Conservation (phyloP, 2,797 vertebrate species). For the Falco concolor region DNA sequence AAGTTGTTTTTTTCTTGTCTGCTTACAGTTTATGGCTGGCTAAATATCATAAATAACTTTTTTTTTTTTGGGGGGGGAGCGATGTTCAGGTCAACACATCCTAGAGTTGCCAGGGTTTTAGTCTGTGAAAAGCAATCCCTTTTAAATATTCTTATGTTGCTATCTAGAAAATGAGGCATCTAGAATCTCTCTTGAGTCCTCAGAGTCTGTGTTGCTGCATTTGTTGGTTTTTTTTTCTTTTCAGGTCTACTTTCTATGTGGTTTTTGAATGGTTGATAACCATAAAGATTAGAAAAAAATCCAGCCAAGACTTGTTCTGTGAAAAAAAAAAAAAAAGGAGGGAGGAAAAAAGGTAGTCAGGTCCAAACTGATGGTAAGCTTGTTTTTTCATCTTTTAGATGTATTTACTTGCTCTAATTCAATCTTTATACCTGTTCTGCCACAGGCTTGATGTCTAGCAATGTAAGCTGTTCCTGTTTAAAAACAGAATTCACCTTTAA, state of each 20-base stretch:
- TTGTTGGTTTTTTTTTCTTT: background rate
- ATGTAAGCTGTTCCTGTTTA: background rate
- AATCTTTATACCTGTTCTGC: background rate
- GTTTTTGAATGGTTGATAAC: background rate
- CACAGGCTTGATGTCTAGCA: background rate
- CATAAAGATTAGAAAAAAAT: background rate
- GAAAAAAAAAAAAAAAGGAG: background rate
- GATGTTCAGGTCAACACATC: background rate
- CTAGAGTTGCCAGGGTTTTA: background rate
- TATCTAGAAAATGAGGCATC: background rate
- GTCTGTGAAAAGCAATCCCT: background rate
- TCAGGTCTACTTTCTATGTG: background rate
- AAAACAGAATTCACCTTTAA: constrained; percentile 56
- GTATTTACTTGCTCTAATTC: background rate
- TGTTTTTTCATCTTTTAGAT: background rate
- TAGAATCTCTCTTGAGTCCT: background rate
- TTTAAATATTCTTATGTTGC: background rate
- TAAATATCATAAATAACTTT: background rate
- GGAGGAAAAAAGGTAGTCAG: background rate
- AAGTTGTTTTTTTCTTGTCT: background rate
- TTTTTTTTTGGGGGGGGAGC: background rate
- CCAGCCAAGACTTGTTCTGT: background rate
- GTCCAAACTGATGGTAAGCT: background rate
- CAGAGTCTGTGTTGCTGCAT: background rate
- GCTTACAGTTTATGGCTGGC: background rate